phyloP scores from a whole-genome alignment of 2,888 invertebrate species.

The Synanthedon tipuliformis region DNA sequence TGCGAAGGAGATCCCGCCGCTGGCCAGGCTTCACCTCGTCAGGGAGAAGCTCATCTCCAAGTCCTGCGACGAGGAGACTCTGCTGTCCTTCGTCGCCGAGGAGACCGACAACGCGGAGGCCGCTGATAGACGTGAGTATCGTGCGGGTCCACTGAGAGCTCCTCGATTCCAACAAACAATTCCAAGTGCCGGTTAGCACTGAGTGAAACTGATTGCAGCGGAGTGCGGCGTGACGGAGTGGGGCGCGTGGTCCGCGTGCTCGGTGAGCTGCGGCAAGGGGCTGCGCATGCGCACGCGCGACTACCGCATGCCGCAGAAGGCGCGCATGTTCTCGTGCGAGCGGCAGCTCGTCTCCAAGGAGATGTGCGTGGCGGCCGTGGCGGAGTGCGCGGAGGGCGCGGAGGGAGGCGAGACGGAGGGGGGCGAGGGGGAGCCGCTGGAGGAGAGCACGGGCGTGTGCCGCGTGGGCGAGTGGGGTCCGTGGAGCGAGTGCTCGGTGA shows the following conservation, averaged over 20 bases:
- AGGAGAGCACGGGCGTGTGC: constrained; percentile 66
- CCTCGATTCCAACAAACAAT: too few relatives aligned
- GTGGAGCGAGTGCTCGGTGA: constrained; percentile 89
- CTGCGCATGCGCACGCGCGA: constrained; percentile 80
- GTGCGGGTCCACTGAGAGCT: too few relatives aligned
- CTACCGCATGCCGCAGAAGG: constrained; percentile 79
- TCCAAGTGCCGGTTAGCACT: too few relatives aligned
- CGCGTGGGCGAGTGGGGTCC: constrained; percentile 78
- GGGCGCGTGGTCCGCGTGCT: constrained; percentile 82
- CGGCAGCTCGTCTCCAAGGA: constrained; percentile 87
- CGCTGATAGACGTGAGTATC: constrained; percentile 73
- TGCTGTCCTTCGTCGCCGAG: constrained; percentile 71
- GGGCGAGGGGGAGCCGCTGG: constrained; percentile 14
- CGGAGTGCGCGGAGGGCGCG: constrained; percentile 70
- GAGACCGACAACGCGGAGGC: constrained; percentile 78
- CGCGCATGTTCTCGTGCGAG: constrained; percentile 76
- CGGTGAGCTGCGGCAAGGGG: constrained; percentile 90
- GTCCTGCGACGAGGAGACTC: constrained; percentile 76
- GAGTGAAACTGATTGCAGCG: constrained; percentile 52
- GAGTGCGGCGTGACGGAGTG: constrained; percentile 85
- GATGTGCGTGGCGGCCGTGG: constrained; percentile 84
- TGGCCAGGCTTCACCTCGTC: constrained; percentile 84
- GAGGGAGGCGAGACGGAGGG: constrained; percentile 17
- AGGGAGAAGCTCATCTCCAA: constrained; percentile 80
- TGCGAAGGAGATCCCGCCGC: constrained; percentile 77